Evolutionary conservation across 2,888 invertebrate species (phyloP), one percentile per base, ranked within the genome.

Genomic region (Drosophila meridiana): DNA sequence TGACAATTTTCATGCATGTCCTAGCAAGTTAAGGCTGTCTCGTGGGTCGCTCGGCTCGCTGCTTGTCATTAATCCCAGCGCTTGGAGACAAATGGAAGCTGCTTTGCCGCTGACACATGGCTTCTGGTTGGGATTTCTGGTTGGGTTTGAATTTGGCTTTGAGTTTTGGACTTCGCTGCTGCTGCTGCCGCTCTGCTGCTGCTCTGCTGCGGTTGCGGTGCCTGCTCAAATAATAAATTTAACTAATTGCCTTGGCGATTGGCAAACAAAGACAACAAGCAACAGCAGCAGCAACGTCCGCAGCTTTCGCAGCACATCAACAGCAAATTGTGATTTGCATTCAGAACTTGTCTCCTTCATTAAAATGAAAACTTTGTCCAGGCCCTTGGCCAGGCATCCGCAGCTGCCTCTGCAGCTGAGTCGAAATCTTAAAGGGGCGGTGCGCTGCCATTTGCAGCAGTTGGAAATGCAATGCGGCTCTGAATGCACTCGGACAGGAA

Each of bases 151-250:
- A n/a, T 68, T 57, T 56, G 52, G 47, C 36, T 48, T 56, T 55
- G 55, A 57, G 42, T 57, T 60, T 62, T 26, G 50, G 50, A 64
- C 59, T 61, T 75, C 40, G 40, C n/a, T n/a, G 42, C 42, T 40
- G 40, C 40, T 40, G 40, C 34, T 58, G 45, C 40, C 61, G 53
- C 40, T 62, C 32, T 47, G 53, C 48, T 53, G 47, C 40, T 52
- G 55, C 68, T 58, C 61, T 73, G 70, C 64, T 86, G 79, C 58
- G 84, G 81, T 84, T 86, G 87, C 58, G 76, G 73, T 81, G 73
- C 67, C 73, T 78, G 73, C 60, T 72, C 82, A 85, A 90, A 89
- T 87, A 90, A 89, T 89, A 89, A 89, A 90, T 90, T 87, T 80
- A 90, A 85, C 87, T 90, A 89, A 90, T 89, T 90, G 87, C 68